These are phyloP conservation scores for Pristiophorus japonicus DNA, from an alignment of 2,113 vertebrate species.

Conservation along the genomic window DNA sequence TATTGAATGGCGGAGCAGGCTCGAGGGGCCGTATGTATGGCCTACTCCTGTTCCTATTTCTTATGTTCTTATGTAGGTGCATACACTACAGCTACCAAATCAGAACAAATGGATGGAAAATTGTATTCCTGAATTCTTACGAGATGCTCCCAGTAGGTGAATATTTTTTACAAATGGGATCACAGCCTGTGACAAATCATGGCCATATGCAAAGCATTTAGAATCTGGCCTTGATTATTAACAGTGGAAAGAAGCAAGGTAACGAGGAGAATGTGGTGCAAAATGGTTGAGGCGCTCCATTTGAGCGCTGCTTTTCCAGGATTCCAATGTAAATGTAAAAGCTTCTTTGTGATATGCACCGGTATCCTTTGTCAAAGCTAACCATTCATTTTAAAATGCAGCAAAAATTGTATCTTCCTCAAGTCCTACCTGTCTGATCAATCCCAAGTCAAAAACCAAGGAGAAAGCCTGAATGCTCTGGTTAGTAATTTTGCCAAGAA, in stretches of 20 bases:
- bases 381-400: not conserved
- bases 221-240: not conserved
- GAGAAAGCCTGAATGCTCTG: not conserved
- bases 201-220: not conserved
- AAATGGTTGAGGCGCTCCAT: not conserved
- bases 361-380: not conserved
- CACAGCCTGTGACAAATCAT: not conserved
- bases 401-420: not conserved
- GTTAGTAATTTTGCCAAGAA: not conserved
- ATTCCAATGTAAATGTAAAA: not conserved
- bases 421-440: not conserved
- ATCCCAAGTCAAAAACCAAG: not conserved
- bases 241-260: not conserved
- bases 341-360: not conserved
- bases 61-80: too few relatives aligned
- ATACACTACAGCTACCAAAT: too few relatives aligned
- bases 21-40: too few relatives aligned
- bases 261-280: not conserved
- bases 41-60: too few relatives aligned
- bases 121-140: not conserved
- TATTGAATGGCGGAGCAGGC: too few relatives aligned
- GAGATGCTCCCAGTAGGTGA: too few relatives aligned
- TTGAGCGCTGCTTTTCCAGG: not conserved
- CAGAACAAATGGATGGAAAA: not conserved
- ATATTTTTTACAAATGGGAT: not conserved